These are phyloP conservation scores for Argentina silus DNA, from an alignment of 2,797 vertebrate genomes.

Conservation along the genomic window DNA sequence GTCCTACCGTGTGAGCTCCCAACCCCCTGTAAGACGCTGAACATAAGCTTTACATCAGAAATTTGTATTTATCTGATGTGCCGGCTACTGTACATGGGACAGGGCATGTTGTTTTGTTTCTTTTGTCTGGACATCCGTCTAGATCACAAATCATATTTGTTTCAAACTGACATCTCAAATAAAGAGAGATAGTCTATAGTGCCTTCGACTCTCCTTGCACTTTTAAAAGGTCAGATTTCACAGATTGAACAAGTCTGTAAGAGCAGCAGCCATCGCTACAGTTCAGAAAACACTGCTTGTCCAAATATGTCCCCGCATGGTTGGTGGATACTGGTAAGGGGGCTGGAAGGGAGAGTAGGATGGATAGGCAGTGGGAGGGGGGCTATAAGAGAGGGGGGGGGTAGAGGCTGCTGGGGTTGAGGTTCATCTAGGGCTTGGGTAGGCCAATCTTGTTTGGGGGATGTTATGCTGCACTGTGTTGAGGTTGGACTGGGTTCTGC, in stretches of 20 bases:
- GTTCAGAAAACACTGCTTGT: slow-evolving; percentile 17
- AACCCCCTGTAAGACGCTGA: not conserved
- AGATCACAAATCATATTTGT: no score
- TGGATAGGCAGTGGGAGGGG: slow-evolving; percentile 9
- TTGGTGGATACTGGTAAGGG: not conserved
- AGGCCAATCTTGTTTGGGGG: slow-evolving; percentile 19
- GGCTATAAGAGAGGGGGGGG: not conserved
- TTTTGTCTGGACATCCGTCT: no score
- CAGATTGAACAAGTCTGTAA: slow-evolving; percentile 44
- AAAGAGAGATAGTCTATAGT: no score
- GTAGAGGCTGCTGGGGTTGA: no score
- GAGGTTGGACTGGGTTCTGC: slow-evolving; percentile 2
- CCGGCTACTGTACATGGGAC: no score
- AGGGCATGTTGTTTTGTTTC: no score
- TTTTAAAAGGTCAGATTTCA: slow-evolving; percentile 70
- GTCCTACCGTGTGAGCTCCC: slow-evolving; percentile 18
- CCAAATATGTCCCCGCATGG: not conserved
- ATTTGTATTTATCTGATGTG: no score
- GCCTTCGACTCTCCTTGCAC: slow-evolving; percentile 4
- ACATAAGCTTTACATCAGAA: no score
- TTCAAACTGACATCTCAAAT: no score
- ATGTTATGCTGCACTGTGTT: not conserved
- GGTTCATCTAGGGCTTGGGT: not conserved
- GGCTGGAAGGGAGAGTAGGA: not conserved
- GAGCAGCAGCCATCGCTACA: slow-evolving; percentile 31